These are phyloP conservation scores for Chaetodon auriga DNA, from an alignment of 2,113 vertebrate species.

Conservation along the genomic window DNA sequence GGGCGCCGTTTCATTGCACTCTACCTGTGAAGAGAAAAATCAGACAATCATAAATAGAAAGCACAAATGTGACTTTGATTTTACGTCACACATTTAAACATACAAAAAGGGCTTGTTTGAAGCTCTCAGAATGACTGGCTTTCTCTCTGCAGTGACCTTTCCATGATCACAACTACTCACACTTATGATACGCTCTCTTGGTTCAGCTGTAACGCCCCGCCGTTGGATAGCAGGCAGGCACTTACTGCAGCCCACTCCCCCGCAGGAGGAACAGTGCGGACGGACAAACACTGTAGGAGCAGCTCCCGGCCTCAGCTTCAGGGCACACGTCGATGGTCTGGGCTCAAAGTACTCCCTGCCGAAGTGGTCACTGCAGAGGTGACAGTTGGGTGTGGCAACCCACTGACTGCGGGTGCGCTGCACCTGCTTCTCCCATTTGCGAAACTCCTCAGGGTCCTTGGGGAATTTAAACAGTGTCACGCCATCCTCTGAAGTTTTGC, in stretches of 20 bases:
- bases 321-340: conserved; percentile 35
- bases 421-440: conserved; percentile 86
- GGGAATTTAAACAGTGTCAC: conserved; percentile 83
- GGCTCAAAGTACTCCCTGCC: conserved; percentile 83
- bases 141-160: background rate
- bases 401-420: conserved; percentile 79
- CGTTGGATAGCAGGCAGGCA: conserved; percentile 71
- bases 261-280: conserved; percentile 73
- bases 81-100: background rate
- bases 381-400: conserved; percentile 73
- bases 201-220: conserved; percentile 25
- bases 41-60: background rate
- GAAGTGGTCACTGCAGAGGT: conserved; percentile 86
- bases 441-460: conserved; percentile 78
- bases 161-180: conserved; percentile 58
- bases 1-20: conserved; percentile 13
- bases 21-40: conserved; percentile 21
- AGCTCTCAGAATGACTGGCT: background rate
- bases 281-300: conserved; percentile 84
- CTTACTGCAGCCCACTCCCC: conserved; percentile 53
- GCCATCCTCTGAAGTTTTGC: conserved; percentile 78
- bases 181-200: conserved; percentile 9
- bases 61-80: background rate
- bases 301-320: conserved; percentile 78
- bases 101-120: background rate